These are phyloP conservation scores for Pachycephala philippinensis DNA, from an alignment of 2,113 vertebrate genomes.

Conservation along the genomic window DNA sequence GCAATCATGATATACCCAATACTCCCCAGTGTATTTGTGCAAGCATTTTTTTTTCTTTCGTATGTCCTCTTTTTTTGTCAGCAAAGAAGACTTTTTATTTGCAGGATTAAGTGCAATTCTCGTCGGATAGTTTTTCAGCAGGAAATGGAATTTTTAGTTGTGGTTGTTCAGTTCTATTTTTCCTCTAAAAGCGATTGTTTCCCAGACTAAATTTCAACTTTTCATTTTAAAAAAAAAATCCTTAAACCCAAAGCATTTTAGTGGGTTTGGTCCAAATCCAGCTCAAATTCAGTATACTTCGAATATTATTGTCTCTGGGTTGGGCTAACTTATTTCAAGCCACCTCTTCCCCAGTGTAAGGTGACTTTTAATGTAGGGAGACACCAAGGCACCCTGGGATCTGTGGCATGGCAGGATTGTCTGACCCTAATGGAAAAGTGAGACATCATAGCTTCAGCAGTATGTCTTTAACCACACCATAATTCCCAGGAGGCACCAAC, in stretches of 20 bases:
- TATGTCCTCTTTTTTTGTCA: background rate
- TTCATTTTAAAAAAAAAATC: background rate
- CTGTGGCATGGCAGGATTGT: background rate
- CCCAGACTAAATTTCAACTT: slow-evolving; percentile 27
- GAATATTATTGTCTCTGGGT: background rate
- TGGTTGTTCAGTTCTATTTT: slow-evolving; percentile 45
- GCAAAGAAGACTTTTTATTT: background rate
- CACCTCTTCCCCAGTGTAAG: background rate
- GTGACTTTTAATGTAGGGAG: background rate
- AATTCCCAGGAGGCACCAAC: background rate
- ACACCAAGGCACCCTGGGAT: background rate
- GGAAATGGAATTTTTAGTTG: slow-evolving; percentile 40
- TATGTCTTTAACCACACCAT: background rate
- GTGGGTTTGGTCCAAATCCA: background rate
- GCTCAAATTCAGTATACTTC: background rate
- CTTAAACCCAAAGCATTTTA: background rate
- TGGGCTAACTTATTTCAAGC: background rate
- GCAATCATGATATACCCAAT: background rate
- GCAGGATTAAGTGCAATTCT: slow-evolving; percentile 28
- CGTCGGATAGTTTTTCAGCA: background rate
- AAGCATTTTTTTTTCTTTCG: background rate
- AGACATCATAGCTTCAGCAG: background rate
- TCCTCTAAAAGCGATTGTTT: background rate
- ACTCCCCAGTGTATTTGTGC: background rate
- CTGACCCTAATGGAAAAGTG: background rate